Conservation (phyloP, 2,797 vertebrate species). For the Percopsis omiscomaycus region DNA sequence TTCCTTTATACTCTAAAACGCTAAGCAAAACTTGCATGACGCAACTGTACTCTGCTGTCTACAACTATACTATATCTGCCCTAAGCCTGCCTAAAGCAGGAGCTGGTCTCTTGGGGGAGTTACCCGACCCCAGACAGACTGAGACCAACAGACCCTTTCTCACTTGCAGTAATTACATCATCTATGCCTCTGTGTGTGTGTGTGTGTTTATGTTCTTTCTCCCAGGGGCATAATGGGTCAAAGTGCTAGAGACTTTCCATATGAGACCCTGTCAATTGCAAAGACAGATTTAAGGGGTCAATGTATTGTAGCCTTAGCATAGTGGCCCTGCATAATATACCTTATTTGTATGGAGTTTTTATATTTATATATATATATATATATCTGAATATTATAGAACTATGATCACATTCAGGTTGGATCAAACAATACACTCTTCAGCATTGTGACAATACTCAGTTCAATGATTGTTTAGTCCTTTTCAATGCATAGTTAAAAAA, state of each 20-base stretch:
- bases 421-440: slow-evolving; percentile 2
- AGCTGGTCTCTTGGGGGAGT: slow-evolving; percentile 33
- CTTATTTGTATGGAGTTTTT: no score
- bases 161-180: slow-evolving; percentile 48
- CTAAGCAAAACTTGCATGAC: neutral
- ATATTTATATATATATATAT: slow-evolving; percentile 19
- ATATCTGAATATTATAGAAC: neutral
- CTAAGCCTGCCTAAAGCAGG: slow-evolving; percentile 10
- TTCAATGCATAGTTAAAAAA: neutral
- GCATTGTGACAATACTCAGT: neutral
- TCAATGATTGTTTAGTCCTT: no score
- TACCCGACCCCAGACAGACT: slow-evolving; percentile 38
- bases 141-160: slow-evolving; percentile 40
- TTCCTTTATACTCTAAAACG: neutral
- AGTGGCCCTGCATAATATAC: slow-evolving; percentile 8
- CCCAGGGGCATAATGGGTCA: slow-evolving; percentile 23
- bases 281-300: slow-evolving; percentile 16
- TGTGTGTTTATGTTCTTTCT: neutral
- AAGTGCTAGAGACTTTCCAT: slow-evolving; percentile 9
- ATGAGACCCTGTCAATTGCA: slow-evolving; percentile 25
- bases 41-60: neutral
- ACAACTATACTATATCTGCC: neutral
- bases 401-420: neutral
- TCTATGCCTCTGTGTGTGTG: slow-evolving; percentile 18
- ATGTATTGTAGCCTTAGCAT: neutral